phyloP scores from a whole-genome alignment of 35 echinoderm and acorn worm species.

The Strongylocentrotus purpuratus region DNA sequence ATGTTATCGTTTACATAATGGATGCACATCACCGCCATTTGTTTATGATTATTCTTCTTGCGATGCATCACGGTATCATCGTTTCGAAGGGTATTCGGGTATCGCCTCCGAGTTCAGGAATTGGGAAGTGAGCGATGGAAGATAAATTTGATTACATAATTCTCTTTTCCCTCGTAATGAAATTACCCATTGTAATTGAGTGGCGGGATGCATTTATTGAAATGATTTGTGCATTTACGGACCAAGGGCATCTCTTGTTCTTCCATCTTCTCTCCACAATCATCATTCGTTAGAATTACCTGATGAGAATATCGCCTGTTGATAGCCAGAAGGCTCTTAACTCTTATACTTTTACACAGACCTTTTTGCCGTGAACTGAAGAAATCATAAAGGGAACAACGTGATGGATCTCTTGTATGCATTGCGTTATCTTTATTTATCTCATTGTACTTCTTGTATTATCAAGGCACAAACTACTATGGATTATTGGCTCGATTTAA shows the following conservation, averaged over 20 bases:
- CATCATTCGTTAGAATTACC: background rate
- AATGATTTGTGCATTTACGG: background rate
- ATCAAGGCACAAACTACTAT: background rate
- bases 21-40: too few species aligned
- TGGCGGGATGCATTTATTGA: background rate
- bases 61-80: too few species aligned
- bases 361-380: background rate
- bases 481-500: background rate
- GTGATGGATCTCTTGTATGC: background rate
- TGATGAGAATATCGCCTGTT: background rate
- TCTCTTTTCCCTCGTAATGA: background rate
- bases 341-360: too few species aligned
- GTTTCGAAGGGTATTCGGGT: background rate
- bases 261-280: background rate
- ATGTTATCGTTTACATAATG: too few species aligned
- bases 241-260: background rate
- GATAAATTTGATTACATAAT: conserved; percentile 7
- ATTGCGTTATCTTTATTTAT: background rate
- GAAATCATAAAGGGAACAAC: background rate
- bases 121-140: background rate
- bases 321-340: too few species aligned
- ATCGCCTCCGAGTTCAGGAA: background rate
- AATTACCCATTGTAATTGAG: background rate
- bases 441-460: background rate
- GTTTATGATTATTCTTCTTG: too few species aligned